A percentile compares a stretch with the other conserved stretches of the same genome.
These are phyloP conservation scores for Strix occidentalis DNA, from an alignment of 2,797 vertebrate genomes.

Conservation along the genomic window DNA sequence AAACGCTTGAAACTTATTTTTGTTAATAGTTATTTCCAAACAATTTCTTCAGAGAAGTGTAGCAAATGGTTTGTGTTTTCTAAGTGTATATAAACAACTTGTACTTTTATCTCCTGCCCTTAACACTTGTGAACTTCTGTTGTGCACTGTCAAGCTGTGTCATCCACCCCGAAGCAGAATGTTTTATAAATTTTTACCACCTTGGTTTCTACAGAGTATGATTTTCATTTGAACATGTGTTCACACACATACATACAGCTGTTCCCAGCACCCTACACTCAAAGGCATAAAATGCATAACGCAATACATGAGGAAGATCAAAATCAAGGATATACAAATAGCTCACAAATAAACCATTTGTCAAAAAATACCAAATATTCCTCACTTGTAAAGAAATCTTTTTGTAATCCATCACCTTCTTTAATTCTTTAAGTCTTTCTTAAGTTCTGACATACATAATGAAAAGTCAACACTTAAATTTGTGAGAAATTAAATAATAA, in stretches of 20 bases:
- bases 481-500: background rate
- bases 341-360: background rate
- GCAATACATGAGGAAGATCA: background rate
- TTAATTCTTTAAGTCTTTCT: background rate
- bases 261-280: background rate
- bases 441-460: background rate
- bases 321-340: background rate
- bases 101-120: background rate
- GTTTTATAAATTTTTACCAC: background rate
- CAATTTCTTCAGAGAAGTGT: background rate
- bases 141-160: background rate
- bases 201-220: background rate
- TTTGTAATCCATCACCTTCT: background rate
- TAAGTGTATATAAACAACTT: background rate
- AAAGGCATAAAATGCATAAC: background rate
- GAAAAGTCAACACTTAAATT: background rate
- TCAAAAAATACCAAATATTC: background rate
- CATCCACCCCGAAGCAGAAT: background rate
- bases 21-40: conserved; percentile 4
- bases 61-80: conserved; percentile 4
- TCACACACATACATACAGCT: background rate
- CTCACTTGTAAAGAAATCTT: background rate
- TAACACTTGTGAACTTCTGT: background rate
- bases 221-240: background rate
- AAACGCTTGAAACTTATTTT: background rate